A percentile compares a stretch with the other conserved stretches of the same genome.
phyloP scores from a whole-genome alignment of 2,113 vertebrate species.

The Abramis brama region DNA sequence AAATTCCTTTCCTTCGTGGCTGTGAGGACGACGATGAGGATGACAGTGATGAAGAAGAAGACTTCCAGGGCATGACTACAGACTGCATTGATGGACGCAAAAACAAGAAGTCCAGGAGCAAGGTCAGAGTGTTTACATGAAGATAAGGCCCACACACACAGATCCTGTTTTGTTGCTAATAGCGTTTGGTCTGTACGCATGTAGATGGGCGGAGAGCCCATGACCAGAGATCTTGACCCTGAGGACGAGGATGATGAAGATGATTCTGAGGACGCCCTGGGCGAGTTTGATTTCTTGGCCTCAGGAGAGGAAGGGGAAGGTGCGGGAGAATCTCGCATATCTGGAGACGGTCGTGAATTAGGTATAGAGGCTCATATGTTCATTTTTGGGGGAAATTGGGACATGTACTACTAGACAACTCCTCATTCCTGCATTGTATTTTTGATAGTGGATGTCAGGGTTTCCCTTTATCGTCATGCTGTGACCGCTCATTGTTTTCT shows the following conservation, averaged over 20 bases:
- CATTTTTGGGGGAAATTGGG: background rate
- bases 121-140: constrained; percentile 61
- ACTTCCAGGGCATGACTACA: constrained; percentile 79
- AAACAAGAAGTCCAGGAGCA: constrained; percentile 80
- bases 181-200: background rate
- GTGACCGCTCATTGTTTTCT: constrained; percentile 29
- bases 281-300: constrained; percentile 89
- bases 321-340: constrained; percentile 80
- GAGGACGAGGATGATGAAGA: constrained; percentile 90
- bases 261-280: constrained; percentile 89
- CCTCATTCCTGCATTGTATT: constrained; percentile 28
- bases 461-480: constrained; percentile 32
- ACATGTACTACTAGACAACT: background rate
- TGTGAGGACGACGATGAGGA: constrained; percentile 88
- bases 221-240: constrained; percentile 83
- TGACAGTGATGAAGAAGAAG: constrained; percentile 90
- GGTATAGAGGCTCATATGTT: constrained; percentile 69
- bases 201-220: constrained; percentile 70
- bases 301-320: constrained; percentile 88
- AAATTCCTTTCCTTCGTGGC: constrained; percentile 85
- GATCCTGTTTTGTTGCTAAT: constrained; percentile 12
- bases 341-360: constrained; percentile 83
- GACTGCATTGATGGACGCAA: constrained; percentile 82
- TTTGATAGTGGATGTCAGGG: constrained; percentile 36
- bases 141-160: background rate